phyloP scores from a whole-genome alignment of 2,797 vertebrate genomes.

The Chiloscyllium punctatum region DNA sequence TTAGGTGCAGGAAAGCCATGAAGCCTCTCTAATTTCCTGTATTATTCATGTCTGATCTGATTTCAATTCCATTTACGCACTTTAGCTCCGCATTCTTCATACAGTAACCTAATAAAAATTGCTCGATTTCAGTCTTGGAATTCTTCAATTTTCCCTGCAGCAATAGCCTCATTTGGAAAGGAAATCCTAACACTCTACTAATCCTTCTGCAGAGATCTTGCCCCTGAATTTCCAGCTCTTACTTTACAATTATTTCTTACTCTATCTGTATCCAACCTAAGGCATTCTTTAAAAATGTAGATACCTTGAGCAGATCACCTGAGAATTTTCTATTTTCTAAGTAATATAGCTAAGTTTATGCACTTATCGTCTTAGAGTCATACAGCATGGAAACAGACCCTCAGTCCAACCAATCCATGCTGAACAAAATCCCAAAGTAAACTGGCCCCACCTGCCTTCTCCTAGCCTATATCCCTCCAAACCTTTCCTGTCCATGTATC shows the following conservation, averaged over 20 bases:
- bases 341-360: too few species aligned
- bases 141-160: background rate
- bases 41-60: too few species aligned
- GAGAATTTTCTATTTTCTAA: too few species aligned
- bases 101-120: background rate
- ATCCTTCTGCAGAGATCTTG: background rate
- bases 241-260: background rate
- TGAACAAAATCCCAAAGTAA: too few species aligned
- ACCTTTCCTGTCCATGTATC: too few species aligned
- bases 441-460: too few species aligned
- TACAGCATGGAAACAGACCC: too few species aligned
- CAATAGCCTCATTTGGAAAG: background rate
- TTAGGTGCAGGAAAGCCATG: background rate
- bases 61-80: too few species aligned
- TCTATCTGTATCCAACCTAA: background rate
- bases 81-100: too few species aligned
- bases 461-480: too few species aligned
- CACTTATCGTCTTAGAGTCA: too few species aligned
- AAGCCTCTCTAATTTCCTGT: background rate
- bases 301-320: background rate
- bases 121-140: background rate
- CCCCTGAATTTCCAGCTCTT: background rate
- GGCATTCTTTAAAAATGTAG: background rate
- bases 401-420: too few species aligned
- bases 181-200: background rate